phyloP scores from a whole-genome alignment of 2,888 invertebrate species.

The Agrochola lychnidis region DNA sequence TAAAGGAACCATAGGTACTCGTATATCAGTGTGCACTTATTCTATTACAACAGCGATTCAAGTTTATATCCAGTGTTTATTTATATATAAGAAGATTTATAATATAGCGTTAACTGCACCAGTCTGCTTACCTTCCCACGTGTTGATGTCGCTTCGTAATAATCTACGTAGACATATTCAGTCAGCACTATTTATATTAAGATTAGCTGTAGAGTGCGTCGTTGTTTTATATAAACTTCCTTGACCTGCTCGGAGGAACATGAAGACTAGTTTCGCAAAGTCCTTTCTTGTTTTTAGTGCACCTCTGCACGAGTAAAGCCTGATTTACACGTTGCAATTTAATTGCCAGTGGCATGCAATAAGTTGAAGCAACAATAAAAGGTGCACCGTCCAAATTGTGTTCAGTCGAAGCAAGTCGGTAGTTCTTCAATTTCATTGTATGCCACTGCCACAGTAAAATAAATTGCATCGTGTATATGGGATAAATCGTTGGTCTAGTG shows the following conservation, averaged over 20 bases:
- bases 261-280: slow-evolving; percentile 2
- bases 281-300: slow-evolving; percentile 6
- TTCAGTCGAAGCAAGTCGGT: neutral
- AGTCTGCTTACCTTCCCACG: slow-evolving; percentile 79
- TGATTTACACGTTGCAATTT: neutral
- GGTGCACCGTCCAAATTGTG: too few species aligned
- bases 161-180: slow-evolving; percentile 36
- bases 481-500: too few species aligned
- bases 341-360: neutral
- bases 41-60: slow-evolving; percentile 2
- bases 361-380: neutral
- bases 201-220: slow-evolving; percentile 13
- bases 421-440: neutral
- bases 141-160: slow-evolving; percentile 67
- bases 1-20: slow-evolving; percentile 16
- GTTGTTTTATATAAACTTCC: slow-evolving; percentile 14
- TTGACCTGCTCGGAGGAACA: neutral
- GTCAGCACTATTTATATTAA: slow-evolving; percentile 52
- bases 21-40: slow-evolving; percentile 28
- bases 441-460: neutral
- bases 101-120: slow-evolving; percentile 66
- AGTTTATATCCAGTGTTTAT: slow-evolving; percentile 65
- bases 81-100: slow-evolving; percentile 51
- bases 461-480: neutral
- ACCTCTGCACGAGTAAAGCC: neutral